These are phyloP conservation scores for Cacoxenus indagator DNA, from an alignment of 2,888 invertebrate species.

Conservation along the genomic window DNA sequence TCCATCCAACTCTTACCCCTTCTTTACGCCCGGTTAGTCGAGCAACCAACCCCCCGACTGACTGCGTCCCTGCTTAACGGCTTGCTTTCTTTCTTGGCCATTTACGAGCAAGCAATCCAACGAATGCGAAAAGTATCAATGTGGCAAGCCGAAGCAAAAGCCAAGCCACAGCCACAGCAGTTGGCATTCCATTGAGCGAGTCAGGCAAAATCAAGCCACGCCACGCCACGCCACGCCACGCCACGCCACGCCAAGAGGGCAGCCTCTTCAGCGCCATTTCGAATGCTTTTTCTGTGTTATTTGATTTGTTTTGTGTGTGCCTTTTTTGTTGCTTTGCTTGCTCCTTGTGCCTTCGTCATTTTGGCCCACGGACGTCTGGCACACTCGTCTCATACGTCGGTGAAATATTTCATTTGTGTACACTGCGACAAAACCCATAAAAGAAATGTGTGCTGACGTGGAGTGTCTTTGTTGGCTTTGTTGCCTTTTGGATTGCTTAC, in stretches of 20 bases:
- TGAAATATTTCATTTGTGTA: slow-evolving; percentile 16
- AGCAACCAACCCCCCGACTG: slow-evolving; percentile 6
- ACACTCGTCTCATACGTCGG: not conserved
- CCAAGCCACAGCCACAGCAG: slow-evolving; percentile 48
- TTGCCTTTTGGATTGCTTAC: too few species aligned
- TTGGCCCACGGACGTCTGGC: not conserved
- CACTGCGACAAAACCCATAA: not conserved
- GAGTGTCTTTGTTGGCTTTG: not conserved
- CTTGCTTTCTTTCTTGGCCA: slow-evolving; percentile 31
- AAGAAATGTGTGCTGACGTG: not conserved
- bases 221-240: slow-evolving; percentile 23
- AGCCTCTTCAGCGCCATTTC: slow-evolving; percentile 54
- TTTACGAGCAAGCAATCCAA: slow-evolving; percentile 49
- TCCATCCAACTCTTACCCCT: not conserved
- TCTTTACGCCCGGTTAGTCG: not conserved
- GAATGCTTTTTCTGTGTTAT: slow-evolving; percentile 60
- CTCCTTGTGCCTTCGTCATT: slow-evolving; percentile 18
- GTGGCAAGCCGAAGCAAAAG: not conserved
- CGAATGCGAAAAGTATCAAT: not conserved
- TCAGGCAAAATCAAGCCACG: not conserved
- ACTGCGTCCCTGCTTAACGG: not conserved
- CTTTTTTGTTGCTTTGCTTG: slow-evolving; percentile 22
- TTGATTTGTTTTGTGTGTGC: slow-evolving; percentile 52
- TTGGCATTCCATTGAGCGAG: slow-evolving; percentile 1
- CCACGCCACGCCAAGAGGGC: not conserved